A percentile compares a stretch with the other conserved stretches of the same genome.
Evolutionary conservation across 2,888 invertebrate genomes (phyloP).

Genomic region (Xestobium rufovillosum): DNA sequence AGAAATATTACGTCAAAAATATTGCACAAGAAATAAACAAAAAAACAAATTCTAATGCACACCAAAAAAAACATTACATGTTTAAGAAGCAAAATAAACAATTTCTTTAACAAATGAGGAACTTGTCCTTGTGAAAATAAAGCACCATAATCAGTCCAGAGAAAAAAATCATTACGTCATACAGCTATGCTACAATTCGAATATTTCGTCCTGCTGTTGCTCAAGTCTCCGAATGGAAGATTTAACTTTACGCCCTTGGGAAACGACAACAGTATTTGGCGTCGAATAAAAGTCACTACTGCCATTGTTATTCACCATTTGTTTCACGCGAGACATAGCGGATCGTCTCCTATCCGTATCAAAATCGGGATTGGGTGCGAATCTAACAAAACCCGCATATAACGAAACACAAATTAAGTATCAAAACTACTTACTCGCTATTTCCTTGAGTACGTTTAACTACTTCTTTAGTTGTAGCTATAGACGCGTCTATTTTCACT

Average conservation of each 20-base stretch:
- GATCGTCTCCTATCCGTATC: constrained; percentile 34
- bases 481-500: constrained; percentile 74
- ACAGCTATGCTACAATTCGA: constrained; percentile 76
- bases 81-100: no score
- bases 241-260: constrained; percentile 72
- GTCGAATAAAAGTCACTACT: constrained; percentile 28
- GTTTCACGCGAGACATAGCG: constrained; percentile 38
- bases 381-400: constrained; percentile 26
- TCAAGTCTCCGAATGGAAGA: constrained; percentile 75
- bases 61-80: no score
- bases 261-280: constrained; percentile 53
- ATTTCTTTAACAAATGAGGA: no score
- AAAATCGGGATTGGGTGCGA: constrained; percentile 25
- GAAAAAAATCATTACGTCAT: constrained; percentile 6
- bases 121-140: no score
- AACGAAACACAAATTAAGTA: no score
- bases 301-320: constrained; percentile 37
- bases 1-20: no score
- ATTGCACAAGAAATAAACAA: no score
- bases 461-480: constrained; percentile 76
- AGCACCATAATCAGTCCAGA: no score
- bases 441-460: constrained; percentile 70
- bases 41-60: no score
- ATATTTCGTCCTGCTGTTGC: constrained; percentile 81
- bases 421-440: constrained; percentile 65